Base-by-base conservation (phyloP, 2,113 vertebrate species). In the Oostethus manadensis region DNA sequence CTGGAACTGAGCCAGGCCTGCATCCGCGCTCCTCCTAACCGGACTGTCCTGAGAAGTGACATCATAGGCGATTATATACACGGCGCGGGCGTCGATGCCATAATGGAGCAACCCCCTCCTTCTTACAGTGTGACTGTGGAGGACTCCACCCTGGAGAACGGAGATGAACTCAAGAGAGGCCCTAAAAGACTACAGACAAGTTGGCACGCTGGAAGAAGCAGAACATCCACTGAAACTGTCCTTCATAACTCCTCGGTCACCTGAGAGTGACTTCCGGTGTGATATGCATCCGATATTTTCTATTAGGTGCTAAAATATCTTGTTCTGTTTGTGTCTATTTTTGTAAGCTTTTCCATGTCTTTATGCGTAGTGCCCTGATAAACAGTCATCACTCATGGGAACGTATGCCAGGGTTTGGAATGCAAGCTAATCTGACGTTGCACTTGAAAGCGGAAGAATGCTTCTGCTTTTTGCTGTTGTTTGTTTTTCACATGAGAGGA, bases 111-210 rank as follows among this genome's bases (percentile, higher is more conserved):
- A 58, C 92, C 93, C 0, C 93, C 94, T 15, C 94, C 93, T 0
- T 89, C 92, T 0, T 95, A 95, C 90, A 94, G 89, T 16, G 92
- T 94, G 87, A 92, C 92, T 74, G 92, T 93, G 89, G 91, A 92
- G 66, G 90, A 87, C 58, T 89, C 87, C 74, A 33, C 29, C 29
- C 8, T 33, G 29, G 29, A 33, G 29, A 33, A 33, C 8, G 29
- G 29, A 33, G 29, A 33, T 33, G 38, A 14, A 14, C 38, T 42
- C 13, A 11, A 42, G 38, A 42, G 13, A 29, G 33, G 14, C 56
- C 21, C 6, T 5, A 46, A 56, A 18, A 40, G 51, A 13, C 51
- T 54, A 15, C 54, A 56, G 47, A 44, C 46, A 8, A 21, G 11
- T 11, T 49, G 20, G 16, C 18, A 11, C 3, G 0, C 47, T 3